Evolutionary conservation across 2,113 vertebrate species (phyloP), one percentile per base, ranked within the genome.

Genomic region (Oncorhynchus mykiss): DNA sequence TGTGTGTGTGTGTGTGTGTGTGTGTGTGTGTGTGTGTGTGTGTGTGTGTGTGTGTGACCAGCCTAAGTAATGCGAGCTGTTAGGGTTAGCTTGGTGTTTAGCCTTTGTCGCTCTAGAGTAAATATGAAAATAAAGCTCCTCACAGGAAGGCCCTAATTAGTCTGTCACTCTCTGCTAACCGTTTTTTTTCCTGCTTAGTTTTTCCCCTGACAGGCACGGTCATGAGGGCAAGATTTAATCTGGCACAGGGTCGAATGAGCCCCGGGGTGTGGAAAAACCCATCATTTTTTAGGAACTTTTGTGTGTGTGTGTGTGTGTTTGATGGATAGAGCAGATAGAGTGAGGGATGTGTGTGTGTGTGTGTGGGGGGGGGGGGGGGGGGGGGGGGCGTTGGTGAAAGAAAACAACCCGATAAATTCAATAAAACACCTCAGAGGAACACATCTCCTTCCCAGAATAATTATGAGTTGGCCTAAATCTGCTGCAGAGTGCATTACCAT

Each of bases 121-220:
- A 90, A 92, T 91, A 92, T 91, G 88, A 90, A 92, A 92, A 92
- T 88, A 93, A 91, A 91, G 86, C 84, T 81, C 81, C 71, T 80
- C 31, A n/a, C 85, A 88, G 89, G 88, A 92, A 89, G 87, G 69
- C 57, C 86, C 82, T 92, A 87, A 92, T 91, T 91, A 92, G 89
- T 83, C 87, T 88, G 89, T 90, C 89, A 88, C 87, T 91, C 83
- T 77, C 82, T 72, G 85, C 84, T 70, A 80, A 80, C 81, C 77
- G 72, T 79, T 78, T 84, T 73, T 70, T 77, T 71, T 70, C 76
- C 73, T 71, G 16, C 16, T 57, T 59, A 22, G 79, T 85, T 87
- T 78, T 79, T 81, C 81, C 78, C 73, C 79, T 90, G 91, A 87
- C 88, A 93, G 91, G 86, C 78, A 57, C 66, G 89, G 89, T 90